These are phyloP conservation scores for Homarus gammarus DNA, from an alignment of 2,888 invertebrate genomes.

Conservation along the genomic window DNA sequence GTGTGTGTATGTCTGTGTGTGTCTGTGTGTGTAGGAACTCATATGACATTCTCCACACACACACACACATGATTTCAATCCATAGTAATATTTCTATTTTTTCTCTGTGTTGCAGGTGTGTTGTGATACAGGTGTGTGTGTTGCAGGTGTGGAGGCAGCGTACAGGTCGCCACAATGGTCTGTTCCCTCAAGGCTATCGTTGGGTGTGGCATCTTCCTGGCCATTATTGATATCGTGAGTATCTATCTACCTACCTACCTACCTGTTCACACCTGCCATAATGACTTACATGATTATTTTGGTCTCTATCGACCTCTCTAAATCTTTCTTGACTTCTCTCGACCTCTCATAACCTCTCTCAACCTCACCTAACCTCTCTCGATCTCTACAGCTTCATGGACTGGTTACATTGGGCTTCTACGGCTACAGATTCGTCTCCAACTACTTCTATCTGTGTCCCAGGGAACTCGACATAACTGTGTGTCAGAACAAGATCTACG, in stretches of 20 bases:
- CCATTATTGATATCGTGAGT: slow-evolving; percentile 53
- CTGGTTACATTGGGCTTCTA: slow-evolving; percentile 47
- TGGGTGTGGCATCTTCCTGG: slow-evolving; percentile 22
- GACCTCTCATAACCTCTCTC: background rate
- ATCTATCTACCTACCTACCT: background rate
- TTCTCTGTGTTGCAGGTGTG: background rate
- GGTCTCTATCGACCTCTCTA: too few relatives aligned
- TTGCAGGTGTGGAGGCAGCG: too few relatives aligned
- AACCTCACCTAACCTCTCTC: too few relatives aligned
- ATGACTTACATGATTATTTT: too few relatives aligned
- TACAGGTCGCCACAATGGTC: background rate
- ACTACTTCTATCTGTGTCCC: slow-evolving; percentile 55
- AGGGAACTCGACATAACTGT: slow-evolving; percentile 18
- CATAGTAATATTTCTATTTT: too few relatives aligned
- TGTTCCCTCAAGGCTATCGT: slow-evolving; percentile 19
- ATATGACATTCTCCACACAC: too few relatives aligned
- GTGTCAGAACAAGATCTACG: slow-evolving; percentile 40
- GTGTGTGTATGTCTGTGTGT: too few relatives aligned
- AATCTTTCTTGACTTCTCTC: too few relatives aligned
- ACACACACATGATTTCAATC: too few relatives aligned
- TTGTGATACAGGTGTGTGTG: too few relatives aligned
- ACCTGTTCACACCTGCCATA: too few relatives aligned
- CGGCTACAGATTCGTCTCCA: slow-evolving; percentile 47
- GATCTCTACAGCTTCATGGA: slow-evolving; percentile 46
- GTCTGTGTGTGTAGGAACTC: too few relatives aligned